Evolutionary conservation across 2,797 vertebrate species (phyloP), one percentile per base, ranked within the genome.

Genomic region (Anolis apletophallus): DNA sequence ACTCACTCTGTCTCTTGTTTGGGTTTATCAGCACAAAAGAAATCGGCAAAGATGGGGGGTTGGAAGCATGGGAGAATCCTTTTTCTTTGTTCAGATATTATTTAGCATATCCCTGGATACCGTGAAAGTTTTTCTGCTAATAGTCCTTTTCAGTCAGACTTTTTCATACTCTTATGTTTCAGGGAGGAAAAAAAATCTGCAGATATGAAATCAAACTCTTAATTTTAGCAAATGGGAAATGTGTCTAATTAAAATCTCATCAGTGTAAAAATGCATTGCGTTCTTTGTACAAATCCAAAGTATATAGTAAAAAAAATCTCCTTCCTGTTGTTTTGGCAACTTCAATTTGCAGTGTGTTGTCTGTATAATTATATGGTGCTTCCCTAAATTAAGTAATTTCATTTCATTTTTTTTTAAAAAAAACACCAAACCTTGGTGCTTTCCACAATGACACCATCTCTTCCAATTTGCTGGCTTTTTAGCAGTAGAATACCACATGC

Each of bases 71-170:
- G 78, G 26, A 87, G 93, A 94, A 85, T 88, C 91, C 88, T 86
- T 88, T 93, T 59, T 93, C 93, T 94, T 93, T 85, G 76, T 89
- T 96, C 94, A 94, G 90, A 95, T 95, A 90, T 87, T 93, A 78
- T 90, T 95, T 93, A 94, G 85, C 91, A 87, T 94, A 95, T 94
- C 91, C 91, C 90, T 81, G 92, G 89, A 95, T 85, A 88, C 87
- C 89, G n/a, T 29, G 55, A 89, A 93, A 95, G 83, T 91, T 91
- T 87, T 71, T 80, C 61, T 82, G 75, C 23, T 88, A 68, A 90
- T 93, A 85, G 92, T 94, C 46, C 76, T 91, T 92, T 91, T 83
- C 76, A 72, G 16, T 95, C 92, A 91, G 77, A 87, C 68, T 57
- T 85, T 95, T 95, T 94, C 86, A 91, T 89, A 88, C 90, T 81